Conservation (phyloP, 2,113 vertebrate species). For the Coryphaenoides rupestris region DNA sequence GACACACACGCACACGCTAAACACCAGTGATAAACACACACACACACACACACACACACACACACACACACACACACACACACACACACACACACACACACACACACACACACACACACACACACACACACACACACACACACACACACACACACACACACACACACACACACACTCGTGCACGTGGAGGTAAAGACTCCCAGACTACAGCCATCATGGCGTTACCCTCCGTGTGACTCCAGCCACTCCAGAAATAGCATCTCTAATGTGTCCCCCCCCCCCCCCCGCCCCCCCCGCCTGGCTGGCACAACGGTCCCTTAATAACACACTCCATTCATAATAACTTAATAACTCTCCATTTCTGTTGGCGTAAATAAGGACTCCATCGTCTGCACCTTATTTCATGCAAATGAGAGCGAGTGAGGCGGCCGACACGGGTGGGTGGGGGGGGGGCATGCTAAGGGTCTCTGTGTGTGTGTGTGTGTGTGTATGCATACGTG, state of each 20-base stretch:
- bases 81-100: constrained; percentile 23
- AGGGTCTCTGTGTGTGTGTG: constrained; percentile 14
- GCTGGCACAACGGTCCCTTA: constrained; percentile 76
- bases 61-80: constrained; percentile 17
- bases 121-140: constrained; percentile 36
- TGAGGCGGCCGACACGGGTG: constrained; percentile 69
- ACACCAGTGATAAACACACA: constrained; percentile 21
- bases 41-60: constrained; percentile 1
- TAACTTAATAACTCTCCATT: constrained; percentile 75
- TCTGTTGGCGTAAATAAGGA: constrained; percentile 78
- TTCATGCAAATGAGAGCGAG: constrained; percentile 74
- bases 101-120: constrained; percentile 22
- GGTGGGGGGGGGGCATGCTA: constrained; percentile 63
- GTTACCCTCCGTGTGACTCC: constrained; percentile 72
- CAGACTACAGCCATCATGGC: constrained; percentile 70
- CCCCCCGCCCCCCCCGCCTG: constrained; percentile 63
- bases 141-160: neutral
- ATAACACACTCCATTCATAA: constrained; percentile 76
- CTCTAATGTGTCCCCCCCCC: constrained; percentile 75
- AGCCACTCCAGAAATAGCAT: constrained; percentile 74
- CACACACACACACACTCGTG: constrained; percentile 22
- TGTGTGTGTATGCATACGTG: constrained; percentile 4
- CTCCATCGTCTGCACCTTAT: constrained; percentile 77
- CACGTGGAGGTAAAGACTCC: constrained; percentile 43
- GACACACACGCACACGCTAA: constrained; percentile 5